phyloP scores from a whole-genome alignment of 2,797 vertebrate genomes.

The Sciurus carolinensis region DNA sequence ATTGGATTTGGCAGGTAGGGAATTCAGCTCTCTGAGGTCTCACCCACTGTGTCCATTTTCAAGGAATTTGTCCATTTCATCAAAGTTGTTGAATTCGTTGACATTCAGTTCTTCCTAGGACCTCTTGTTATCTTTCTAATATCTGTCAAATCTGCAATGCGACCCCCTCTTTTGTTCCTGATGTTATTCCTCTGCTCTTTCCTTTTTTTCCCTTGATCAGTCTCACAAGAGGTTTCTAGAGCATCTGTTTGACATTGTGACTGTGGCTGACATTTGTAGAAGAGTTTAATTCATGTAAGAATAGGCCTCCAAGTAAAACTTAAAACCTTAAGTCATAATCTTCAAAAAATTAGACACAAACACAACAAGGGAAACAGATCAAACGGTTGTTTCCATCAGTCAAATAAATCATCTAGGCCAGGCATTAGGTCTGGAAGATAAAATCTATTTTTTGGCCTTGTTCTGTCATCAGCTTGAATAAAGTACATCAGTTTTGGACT shows the following conservation, averaged over 20 bases:
- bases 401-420: constrained; percentile 9
- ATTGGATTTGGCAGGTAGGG: not conserved
- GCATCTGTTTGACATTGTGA: not conserved
- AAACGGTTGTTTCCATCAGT: not conserved
- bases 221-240: not conserved
- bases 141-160: not conserved
- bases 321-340: constrained; percentile 27
- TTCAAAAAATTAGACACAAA: constrained; percentile 31
- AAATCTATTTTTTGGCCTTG: constrained; percentile 56
- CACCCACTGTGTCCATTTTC: not conserved
- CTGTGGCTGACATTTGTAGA: not conserved
- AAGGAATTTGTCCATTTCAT: constrained; percentile 6
- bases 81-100: not conserved
- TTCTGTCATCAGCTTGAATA: constrained; percentile 63
- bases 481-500: not conserved
- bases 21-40: not conserved
- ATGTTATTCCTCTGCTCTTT: not conserved
- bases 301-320: constrained; percentile 16
- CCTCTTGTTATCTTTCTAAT: not conserved
- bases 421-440: constrained; percentile 11
- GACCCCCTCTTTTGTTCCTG: not conserved
- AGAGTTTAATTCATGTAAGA: not conserved
- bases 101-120: not conserved
- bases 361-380: not conserved
- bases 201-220: not conserved